Evolutionary conservation across 2,888 invertebrate genomes (phyloP), one percentile per base, ranked within the genome.

Genomic region (Kryphioiulus occultus): DNA sequence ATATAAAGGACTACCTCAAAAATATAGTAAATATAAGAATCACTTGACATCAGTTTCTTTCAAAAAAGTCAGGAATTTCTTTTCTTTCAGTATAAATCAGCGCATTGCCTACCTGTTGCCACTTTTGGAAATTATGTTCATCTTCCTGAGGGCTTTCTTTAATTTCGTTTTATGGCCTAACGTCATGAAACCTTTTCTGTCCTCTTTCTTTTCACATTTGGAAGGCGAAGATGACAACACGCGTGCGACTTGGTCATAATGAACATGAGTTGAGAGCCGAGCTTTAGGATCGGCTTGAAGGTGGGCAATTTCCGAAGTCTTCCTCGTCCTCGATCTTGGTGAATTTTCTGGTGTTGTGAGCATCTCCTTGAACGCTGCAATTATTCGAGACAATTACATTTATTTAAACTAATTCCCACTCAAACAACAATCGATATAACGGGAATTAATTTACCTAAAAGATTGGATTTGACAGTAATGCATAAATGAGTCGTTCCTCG

Each of bases 381-480:
- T 88, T 19, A 83, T 83, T 32, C 17, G 1, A 26, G 83, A 35
- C 84, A 85, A 47, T 59, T 22, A 82, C 4, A 2, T 84, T 84
- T 35, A 84, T 84, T n/a, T 39, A 19, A 19, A 4, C 17, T 30
- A 15, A 15, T 83, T 83, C 30, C 32, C 83, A 5, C 12, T 53
- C n/a, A 5, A 53, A 17, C 12, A 47, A 12, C 44, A 82, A 26
- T 7, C 32, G 19, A 82, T 26, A 19, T n/a, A 82, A 82, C 82
- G 1, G 82, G 12, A 9, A 82, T 35, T 35, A 19, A 84, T 35
- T 85, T 90, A 92, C 97, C 96, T 91, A 98, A 94, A 91, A 99
- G 94, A 93, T 99, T 99, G 91, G 98, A 98, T 93, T 98, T 99
- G 86, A 99, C 97, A 88, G 97, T 97, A 90, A 99, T 96, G 92